These are phyloP conservation scores for Samia ricini DNA, from an alignment of 1,140 invertebrate species.

Conservation along the genomic window DNA sequence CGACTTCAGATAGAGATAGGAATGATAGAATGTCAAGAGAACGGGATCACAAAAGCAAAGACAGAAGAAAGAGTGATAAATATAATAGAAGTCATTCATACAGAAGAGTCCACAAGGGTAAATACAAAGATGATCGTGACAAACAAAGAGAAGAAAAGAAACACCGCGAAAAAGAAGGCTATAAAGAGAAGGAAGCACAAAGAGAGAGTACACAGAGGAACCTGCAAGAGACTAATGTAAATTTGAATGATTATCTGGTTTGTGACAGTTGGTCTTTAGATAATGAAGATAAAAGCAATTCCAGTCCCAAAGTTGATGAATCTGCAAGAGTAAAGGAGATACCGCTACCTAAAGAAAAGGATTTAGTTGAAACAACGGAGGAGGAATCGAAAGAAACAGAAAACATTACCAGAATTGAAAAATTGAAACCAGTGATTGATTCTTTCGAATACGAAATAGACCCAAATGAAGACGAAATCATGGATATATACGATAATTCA, in stretches of 20 bases:
- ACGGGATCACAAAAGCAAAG: conserved; percentile 24
- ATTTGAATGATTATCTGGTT: conserved; percentile 65
- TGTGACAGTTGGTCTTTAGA: conserved; percentile 74
- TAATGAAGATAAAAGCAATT: conserved; percentile 58
- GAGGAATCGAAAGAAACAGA: conserved; percentile 17
- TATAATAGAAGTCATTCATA: conserved; percentile 44
- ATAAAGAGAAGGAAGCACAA: conserved; percentile 30
- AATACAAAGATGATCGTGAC: conserved; percentile 25
- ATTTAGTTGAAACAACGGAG: conserved; percentile 1
- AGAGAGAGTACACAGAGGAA: conserved; percentile 18
- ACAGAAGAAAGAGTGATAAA: conserved; percentile 38
- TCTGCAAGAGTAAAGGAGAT: conserved; percentile 22
- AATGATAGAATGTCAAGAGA: conserved; percentile 31
- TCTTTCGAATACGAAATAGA: conserved; percentile 69
- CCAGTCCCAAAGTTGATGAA: conserved; percentile 50
- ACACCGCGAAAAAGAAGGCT: conserved; percentile 17
- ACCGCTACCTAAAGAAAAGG: conserved; percentile 13
- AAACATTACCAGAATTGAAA: conserved; percentile 39
- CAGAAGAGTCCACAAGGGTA: conserved; percentile 42
- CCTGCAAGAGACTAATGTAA: conserved; percentile 54
- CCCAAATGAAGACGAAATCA: conserved; percentile 56
- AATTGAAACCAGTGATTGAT: conserved; percentile 60
- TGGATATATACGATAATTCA: conserved; percentile 61
- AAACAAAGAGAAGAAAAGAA: conserved; percentile 22
- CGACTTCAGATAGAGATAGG: conserved; percentile 21